Evolutionary conservation across 1,140 invertebrate genomes (phyloP), one percentile per base, ranked within the genome.

Genomic region (Plectus sambesii): DNA sequence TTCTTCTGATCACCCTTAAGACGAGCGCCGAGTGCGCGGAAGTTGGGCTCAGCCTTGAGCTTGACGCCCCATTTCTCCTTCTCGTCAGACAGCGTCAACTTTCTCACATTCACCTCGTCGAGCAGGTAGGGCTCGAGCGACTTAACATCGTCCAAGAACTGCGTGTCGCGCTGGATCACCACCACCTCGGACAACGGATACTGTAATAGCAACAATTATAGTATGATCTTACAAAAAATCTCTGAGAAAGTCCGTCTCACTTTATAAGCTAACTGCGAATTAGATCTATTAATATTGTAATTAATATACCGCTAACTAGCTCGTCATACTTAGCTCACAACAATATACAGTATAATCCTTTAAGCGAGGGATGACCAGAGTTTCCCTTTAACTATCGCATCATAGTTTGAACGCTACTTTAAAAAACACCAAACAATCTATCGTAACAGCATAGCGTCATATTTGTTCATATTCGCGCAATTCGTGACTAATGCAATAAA

Each of bases 121-220:
- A 63, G 65, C 55, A 98, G 83, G 66, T 94, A 99, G 23, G 76
- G 76, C 65, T 92, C 75, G 20, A 98, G 72, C 5, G 79, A 80
- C 30, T 79, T 70, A 0, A 97, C 76, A 62, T 93, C 85, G n/a
- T 82, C 71, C 27, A 96, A 72, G 56, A 82, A 81, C 23, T 80
- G 69, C 29, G 73, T 61, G 61, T 93, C 83, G 58, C 86, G 82
- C 67, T 94, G 83, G 54, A 99, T 87, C 4, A 97, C 81, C 23
- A 97, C 82, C 42, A 97, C 79, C 76, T 97, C 90, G 15, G 85
- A 87, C 40, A 99, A 70, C 0, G 94, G 94, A 75, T 94, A 96
- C 74, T 80, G 53, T 19, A 70, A n/a, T n/a, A n/a, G n/a, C 61
- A 58, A 23, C 19, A 42, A 46, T 51, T 8, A 40, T 33, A 33